These are phyloP conservation scores for Alces alces DNA, from an alignment of 2,113 vertebrate genomes.

Conservation along the genomic window DNA sequence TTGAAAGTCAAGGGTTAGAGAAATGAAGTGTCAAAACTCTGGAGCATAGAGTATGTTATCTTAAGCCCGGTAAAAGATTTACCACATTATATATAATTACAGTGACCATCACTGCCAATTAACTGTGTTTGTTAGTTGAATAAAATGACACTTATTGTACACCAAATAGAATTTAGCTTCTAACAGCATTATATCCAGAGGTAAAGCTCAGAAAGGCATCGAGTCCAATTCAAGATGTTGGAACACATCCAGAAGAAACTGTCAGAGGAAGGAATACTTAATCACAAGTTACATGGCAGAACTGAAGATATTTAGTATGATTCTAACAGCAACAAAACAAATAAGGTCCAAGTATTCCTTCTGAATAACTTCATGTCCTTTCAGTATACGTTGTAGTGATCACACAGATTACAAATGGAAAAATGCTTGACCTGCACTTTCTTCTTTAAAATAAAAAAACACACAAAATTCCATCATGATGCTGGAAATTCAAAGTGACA, in stretches of 20 bases:
- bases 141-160: conserved; percentile 1
- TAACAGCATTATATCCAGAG: background rate
- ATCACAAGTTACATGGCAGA: background rate
- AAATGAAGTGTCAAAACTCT: conserved; percentile 2
- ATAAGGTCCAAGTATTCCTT: background rate
- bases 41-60: background rate
- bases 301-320: background rate
- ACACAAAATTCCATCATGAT: background rate
- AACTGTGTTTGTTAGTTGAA: background rate
- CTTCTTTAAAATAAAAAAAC: background rate
- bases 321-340: conserved; percentile 33
- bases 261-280: conserved; percentile 27
- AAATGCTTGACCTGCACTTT: background rate
- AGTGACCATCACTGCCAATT: background rate
- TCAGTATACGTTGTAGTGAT: background rate
- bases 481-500: conserved; percentile 1
- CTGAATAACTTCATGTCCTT: background rate
- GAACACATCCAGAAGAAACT: conserved; percentile 16
- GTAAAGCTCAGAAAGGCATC: background rate
- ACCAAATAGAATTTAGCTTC: background rate
- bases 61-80: conserved; percentile 5
- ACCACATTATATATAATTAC: background rate
- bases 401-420: background rate
- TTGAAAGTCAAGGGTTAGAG: background rate
- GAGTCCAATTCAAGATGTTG: background rate